Evolutionary conservation across 2,113 vertebrate genomes (phyloP).

Genomic region (Sphyrna mokarran): DNA sequence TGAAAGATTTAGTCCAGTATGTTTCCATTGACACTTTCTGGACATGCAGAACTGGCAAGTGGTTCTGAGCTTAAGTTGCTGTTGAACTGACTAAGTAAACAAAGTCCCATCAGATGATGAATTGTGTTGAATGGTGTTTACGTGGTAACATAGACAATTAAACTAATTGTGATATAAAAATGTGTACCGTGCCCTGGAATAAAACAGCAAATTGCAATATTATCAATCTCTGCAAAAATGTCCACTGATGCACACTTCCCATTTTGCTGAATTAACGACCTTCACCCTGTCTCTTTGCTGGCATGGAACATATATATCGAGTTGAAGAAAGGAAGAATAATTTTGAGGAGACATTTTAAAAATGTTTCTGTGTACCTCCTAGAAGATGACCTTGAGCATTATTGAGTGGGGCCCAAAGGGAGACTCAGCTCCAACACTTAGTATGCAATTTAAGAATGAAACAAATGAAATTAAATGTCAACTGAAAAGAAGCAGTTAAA

Average conservation of each 20-base stretch:
- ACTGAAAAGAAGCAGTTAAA: neutral
- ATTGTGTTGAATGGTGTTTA: neutral
- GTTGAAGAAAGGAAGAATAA: neutral
- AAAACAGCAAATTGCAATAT: neutral
- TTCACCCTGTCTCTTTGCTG: neutral
- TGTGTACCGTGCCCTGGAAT: neutral
- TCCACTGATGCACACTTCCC: neutral
- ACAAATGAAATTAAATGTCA: neutral
- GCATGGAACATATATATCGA: neutral
- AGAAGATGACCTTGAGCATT: neutral
- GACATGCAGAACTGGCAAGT: neutral
- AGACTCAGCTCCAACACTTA: neutral
- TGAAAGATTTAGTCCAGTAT: too few relatives aligned
- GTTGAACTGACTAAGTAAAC: neutral
- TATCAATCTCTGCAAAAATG: neutral
- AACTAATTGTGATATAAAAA: neutral
- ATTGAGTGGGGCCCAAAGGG: neutral
- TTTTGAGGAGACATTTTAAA: neutral
- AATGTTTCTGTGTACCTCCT: neutral
- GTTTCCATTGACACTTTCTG: neutral
- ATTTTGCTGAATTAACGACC: neutral
- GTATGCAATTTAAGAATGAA: neutral
- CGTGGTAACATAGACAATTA: neutral
- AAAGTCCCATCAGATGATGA: neutral
- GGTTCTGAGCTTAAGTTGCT: neutral